Conservation (phyloP, 1,140 invertebrate genomes). For the Drusus annulatus region DNA sequence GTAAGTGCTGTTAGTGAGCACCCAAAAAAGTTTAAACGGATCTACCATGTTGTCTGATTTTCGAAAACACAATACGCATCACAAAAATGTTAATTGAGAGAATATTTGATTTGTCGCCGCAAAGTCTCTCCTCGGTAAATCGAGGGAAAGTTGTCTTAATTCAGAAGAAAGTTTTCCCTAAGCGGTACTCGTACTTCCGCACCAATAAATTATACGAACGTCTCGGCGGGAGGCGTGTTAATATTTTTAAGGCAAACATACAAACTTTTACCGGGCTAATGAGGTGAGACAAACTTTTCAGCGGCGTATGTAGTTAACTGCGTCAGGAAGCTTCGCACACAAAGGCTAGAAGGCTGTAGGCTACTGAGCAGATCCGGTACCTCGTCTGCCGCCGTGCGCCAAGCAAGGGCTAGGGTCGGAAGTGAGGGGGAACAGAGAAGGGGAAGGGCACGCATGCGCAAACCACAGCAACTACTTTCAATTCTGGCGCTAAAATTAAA, state of each 20-base stretch:
- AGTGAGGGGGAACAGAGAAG: background rate
- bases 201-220: background rate
- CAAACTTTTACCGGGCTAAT: slow-evolving; percentile 35
- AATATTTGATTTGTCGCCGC: background rate
- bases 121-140: background rate
- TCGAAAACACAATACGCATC: slow-evolving; percentile 36
- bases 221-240: slow-evolving; percentile 14
- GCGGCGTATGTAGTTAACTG: background rate
- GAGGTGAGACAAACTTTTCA: slow-evolving; percentile 9
- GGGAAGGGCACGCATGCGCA: background rate
- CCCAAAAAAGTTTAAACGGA: slow-evolving; percentile 81
- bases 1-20: slow-evolving; percentile 82
- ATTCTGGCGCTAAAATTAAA: slow-evolving; percentile 26
- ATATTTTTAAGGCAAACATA: slow-evolving; percentile 31
- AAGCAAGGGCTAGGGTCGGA: background rate
- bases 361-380: slow-evolving; percentile 4
- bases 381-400: slow-evolving; percentile 2
- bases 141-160: background rate
- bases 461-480: background rate
- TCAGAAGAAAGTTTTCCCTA: background rate
- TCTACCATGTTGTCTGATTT: slow-evolving; percentile 74
- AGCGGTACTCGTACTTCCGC: slow-evolving; percentile 1
- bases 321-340: background rate
- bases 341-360: slow-evolving; percentile 13
- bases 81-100: slow-evolving; percentile 15